phyloP scores from a whole-genome alignment of 1,140 invertebrate genomes.

The Varroa destructor region DNA sequence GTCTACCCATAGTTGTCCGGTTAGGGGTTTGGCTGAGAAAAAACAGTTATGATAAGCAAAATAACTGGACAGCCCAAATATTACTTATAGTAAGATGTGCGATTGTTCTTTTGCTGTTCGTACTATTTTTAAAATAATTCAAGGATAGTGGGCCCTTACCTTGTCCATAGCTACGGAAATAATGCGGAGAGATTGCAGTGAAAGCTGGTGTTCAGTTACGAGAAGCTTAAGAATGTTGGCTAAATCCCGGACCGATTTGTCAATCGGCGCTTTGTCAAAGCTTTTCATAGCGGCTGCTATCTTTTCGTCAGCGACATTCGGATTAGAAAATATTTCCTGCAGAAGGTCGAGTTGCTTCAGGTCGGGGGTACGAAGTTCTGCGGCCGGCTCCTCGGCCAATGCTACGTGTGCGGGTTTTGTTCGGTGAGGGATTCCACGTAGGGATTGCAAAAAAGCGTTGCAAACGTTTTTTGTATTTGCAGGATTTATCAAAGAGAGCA shows the following conservation, averaged over 20 bases:
- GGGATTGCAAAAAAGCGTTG: too few species aligned
- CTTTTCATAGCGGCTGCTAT: slow-evolving; percentile 15
- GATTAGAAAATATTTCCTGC: slow-evolving; percentile 16
- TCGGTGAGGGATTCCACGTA: too few species aligned
- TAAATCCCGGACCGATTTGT: slow-evolving; percentile 6
- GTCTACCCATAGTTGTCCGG: too few species aligned
- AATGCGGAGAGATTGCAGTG: background rate
- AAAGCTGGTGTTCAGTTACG: slow-evolving; percentile 19
- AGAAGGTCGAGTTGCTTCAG: slow-evolving; percentile 14
- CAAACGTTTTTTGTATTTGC: too few species aligned
- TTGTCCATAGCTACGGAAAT: slow-evolving; percentile 24
- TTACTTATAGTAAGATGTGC: too few species aligned
- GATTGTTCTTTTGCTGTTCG: background rate
- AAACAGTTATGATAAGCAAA: too few species aligned
- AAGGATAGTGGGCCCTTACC: background rate
- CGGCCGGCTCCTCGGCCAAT: background rate
- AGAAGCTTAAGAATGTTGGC: slow-evolving; percentile 21
- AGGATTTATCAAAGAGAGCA: too few species aligned
- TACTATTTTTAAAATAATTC: background rate
- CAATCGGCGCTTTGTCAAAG: slow-evolving; percentile 17
- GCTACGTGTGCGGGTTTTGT: too few species aligned
- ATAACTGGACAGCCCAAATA: too few species aligned
- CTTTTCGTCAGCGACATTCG: slow-evolving; percentile 7
- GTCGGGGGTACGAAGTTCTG: background rate
- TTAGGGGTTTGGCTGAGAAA: too few species aligned